Conservation (phyloP, 2,888 invertebrate genomes). For the Tachina lurida region DNA sequence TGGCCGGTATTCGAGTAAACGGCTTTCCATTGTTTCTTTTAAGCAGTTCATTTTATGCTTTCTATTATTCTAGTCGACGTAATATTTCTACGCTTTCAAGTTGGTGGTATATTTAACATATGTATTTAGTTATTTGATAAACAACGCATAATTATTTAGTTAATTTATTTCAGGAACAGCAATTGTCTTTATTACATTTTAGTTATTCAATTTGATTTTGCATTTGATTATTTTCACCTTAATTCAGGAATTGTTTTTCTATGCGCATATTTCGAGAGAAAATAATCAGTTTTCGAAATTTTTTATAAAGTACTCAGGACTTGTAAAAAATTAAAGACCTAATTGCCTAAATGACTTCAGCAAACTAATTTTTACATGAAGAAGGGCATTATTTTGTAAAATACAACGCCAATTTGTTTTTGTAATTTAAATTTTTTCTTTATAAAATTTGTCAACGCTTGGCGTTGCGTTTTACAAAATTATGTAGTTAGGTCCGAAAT, state of each 20-base stretch:
- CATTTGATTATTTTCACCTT: background rate
- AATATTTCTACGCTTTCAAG: background rate
- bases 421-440: no score
- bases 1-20: slow-evolving; percentile 85
- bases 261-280: no score
- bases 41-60: slow-evolving; percentile 46
- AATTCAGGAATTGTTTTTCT: background rate
- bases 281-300: no score
- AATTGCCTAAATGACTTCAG: no score
- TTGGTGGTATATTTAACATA: slow-evolving; percentile 8
- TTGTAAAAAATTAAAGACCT: no score
- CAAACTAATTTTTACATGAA: no score
- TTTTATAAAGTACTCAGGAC: no score
- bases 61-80: slow-evolving; percentile 8
- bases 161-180: slow-evolving; percentile 53
- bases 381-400: no score
- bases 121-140: background rate
- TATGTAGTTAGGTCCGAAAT: no score
- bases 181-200: slow-evolving; percentile 25
- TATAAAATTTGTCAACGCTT: no score
- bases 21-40: slow-evolving; percentile 83
- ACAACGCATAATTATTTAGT: background rate
- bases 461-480: no score
- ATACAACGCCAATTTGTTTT: no score
- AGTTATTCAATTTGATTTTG: background rate